Evolutionary conservation across 2,113 vertebrate genomes (phyloP).

Genomic region (Tichodroma muraria): DNA sequence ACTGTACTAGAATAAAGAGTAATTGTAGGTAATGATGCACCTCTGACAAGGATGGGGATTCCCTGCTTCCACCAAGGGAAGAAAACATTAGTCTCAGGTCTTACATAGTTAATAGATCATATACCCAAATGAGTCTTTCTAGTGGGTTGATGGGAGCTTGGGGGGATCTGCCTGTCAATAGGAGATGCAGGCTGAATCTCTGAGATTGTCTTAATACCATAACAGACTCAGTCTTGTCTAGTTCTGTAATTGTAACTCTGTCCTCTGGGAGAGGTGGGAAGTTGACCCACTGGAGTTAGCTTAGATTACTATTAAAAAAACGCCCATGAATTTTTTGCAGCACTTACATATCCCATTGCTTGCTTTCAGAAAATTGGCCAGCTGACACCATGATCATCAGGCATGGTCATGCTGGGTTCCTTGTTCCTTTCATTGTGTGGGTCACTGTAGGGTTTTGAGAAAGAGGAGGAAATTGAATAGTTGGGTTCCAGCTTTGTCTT

Average conservation of each 20-base stretch:
- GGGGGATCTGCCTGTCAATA: background rate
- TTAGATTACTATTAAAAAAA: background rate
- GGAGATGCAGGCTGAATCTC: background rate
- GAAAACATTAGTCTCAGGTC: background rate
- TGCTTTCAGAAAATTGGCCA: background rate
- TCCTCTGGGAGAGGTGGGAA: background rate
- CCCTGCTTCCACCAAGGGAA: background rate
- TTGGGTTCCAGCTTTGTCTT: background rate
- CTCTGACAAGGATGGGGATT: background rate
- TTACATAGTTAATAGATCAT: background rate
- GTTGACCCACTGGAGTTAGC: background rate
- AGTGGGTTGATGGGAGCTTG: background rate
- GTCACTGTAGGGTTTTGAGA: background rate
- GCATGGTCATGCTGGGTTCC: background rate
- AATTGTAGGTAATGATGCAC: background rate
- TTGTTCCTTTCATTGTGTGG: background rate
- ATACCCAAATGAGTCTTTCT: too few species aligned
- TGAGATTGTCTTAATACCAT: background rate
- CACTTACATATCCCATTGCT: rapidly evolving
- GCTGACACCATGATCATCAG: rapidly evolving
- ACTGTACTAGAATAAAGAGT: background rate
- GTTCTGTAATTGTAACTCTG: background rate
- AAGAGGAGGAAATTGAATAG: background rate
- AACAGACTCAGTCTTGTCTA: background rate
- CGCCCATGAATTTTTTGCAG: background rate